Percentiles rank a stretch among this genome's conserved stretches.
phyloP scores from a whole-genome alignment of 2,797 vertebrate genomes.

The Pipistrellus kuhlii region DNA sequence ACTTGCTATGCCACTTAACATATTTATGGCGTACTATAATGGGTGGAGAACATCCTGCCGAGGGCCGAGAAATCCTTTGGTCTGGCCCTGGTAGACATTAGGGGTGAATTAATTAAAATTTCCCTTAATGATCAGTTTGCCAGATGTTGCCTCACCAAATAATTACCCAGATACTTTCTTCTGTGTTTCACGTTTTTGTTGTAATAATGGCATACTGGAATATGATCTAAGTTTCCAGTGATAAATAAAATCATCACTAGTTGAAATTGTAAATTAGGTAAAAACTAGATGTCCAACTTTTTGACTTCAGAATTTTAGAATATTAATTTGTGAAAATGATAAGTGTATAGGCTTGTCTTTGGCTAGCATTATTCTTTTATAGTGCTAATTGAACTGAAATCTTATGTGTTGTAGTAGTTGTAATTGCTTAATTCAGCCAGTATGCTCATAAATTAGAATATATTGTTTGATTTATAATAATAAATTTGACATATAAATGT shows the following conservation, averaged over 20 bases:
- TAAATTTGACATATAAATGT: slow-evolving; percentile 30
- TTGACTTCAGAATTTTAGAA: slow-evolving; percentile 35
- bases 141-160: slow-evolving; percentile 8
- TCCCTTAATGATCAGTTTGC: not conserved
- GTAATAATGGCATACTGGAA: not conserved
- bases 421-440: slow-evolving; percentile 52
- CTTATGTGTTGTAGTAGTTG: not conserved
- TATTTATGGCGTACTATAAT: not conserved
- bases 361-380: slow-evolving; percentile 39
- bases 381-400: not conserved
- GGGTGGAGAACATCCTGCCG: too few species aligned
- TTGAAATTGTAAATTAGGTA: slow-evolving; percentile 13
- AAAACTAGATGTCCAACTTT: slow-evolving; percentile 3
- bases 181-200: not conserved
- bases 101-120: not conserved
- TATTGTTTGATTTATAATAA: slow-evolving; percentile 21
- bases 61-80: too few species aligned
- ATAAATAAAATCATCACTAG: not conserved
- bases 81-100: too few species aligned
- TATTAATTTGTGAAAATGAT: slow-evolving; percentile 34
- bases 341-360: not conserved
- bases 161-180: not conserved
- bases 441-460: slow-evolving; percentile 57
- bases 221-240: slow-evolving; percentile 46
- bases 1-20: not conserved